Evolutionary conservation across 2,888 invertebrate species (phyloP), one percentile per base, ranked within the genome.

Genomic region (Drosophila cognata): DNA sequence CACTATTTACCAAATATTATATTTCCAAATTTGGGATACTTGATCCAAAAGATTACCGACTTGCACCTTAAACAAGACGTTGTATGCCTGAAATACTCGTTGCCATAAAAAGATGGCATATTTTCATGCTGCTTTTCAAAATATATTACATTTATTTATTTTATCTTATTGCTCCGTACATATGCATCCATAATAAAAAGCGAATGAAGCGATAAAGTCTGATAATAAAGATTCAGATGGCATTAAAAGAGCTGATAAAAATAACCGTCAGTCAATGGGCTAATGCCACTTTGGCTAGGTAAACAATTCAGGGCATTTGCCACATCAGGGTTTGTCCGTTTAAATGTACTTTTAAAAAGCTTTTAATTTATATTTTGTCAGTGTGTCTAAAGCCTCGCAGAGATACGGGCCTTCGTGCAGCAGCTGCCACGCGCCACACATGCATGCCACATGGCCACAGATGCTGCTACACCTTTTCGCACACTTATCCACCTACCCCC

Each of bases 321-420:
- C 38, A 57, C 56, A 62, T 62, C n/a, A 31, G 35, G 43, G 51
- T 38, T 41, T 41, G 51, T 35, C 28, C 58, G 41, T 41, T 28
- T 67, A 52, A 65, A 68, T 56, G 28, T 68, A 61, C 59, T 65
- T 65, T 68, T 52, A 61, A 78, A 85, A 83, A 68, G 89, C 79
- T 86, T 86, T 84, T 83, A 79, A 86, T 84, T 85, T 81, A 72
- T 63, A 62, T 74, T 72, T 74, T 55, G 52, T 58, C 64, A 58
- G 50, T 51, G 58, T 41, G 64, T 59, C 58, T 71, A 69, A 74
- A 56, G 52, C 38, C 55, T 25, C 38, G 29, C 35, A 35, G 25
- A 41, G 69, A 59, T 59, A 57, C 29, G 33, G 13, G 36, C 57
- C 70, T 61, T 56, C 46, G 18, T 64, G 58, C 67, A 59, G 62